Base-by-base conservation (phyloP, 2,797 vertebrate genomes). In the Leptodactylus fallax region DNA sequence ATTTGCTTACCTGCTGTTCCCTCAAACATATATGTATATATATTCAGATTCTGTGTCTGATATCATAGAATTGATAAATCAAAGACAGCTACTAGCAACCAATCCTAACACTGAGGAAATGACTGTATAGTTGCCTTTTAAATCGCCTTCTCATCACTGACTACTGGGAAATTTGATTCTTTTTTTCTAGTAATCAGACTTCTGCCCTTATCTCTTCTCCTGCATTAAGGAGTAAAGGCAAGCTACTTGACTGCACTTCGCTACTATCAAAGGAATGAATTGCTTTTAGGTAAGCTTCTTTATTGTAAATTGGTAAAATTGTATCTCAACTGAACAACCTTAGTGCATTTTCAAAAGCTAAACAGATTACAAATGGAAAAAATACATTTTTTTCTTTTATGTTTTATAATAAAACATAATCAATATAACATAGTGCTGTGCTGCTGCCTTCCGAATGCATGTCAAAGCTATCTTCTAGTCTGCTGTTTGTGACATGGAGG, bases 341-440 rank as follows among this genome's bases (percentile, higher is more conserved):
- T 72, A 77, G 79, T 69, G 27, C 72, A 67, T 55, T 56, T 84
- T 83, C 76, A 81, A 81, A 87, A 72, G 78, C 63, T 58, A 87
- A 87, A 56, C 65, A 84, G 76, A 88, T 36, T 56, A 79, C 60
- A 83, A 49, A 79, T 49, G 74, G 49, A 80, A 86, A 17, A 72
- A 83, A 51, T 9, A 55, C 55, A 47, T 55, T 55, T 85, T n/a
- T 85, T 85, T 72, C 86, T 85, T 79, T 78, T 47, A 78, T 89
- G 81, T 90, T 83, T 87, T 86, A 85, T 79, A 91, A 92, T 91
- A 76, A 12, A 90, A 90, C 81, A 87, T 87, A 87, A 83, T 65
- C 86, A 90, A 86, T 90, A 9, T 87, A 13, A 85, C 89, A 87
- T 81, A 67, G 86, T 87, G 19, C 13, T 76, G 74, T 53, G 91